These are phyloP conservation scores for Drosophila paracracens DNA, from an alignment of 2,888 invertebrate species.

Conservation along the genomic window DNA sequence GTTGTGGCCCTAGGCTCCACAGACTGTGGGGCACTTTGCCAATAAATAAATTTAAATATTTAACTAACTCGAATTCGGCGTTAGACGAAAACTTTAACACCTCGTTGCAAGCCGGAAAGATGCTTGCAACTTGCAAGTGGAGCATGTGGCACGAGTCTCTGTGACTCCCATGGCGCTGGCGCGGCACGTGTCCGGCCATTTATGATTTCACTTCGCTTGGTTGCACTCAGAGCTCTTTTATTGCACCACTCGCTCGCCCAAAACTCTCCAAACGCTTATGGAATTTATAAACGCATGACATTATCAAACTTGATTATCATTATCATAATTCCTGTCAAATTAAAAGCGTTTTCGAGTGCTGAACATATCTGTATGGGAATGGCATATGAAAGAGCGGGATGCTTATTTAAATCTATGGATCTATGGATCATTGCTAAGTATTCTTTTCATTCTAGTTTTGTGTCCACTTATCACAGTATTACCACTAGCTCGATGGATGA, in stretches of 20 bases:
- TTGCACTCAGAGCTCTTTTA: constrained; percentile 24
- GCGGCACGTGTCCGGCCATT: constrained; percentile 71
- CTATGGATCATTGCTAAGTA: not conserved
- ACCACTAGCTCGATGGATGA: not conserved
- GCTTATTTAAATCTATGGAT: no score
- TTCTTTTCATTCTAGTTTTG: not conserved
- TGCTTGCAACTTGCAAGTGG: constrained; percentile 28
- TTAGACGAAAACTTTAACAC: constrained; percentile 62
- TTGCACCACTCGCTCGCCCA: constrained; percentile 39
- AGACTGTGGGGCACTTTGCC: constrained; percentile 27
- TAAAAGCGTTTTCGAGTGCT: not conserved
- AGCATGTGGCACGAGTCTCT: constrained; percentile 36
- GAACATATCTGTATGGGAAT: not conserved
- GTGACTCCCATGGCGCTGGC: constrained; percentile 9
- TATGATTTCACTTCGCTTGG: constrained; percentile 68
- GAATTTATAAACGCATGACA: constrained; percentile 46
- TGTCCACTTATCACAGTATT: not conserved
- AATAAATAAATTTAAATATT: constrained; percentile 79
- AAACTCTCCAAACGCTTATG: constrained; percentile 69
- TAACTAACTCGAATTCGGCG: constrained; percentile 59
- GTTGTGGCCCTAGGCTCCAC: not conserved
- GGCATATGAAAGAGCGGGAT: not conserved
- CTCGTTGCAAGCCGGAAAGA: constrained; percentile 45
- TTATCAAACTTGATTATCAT: not conserved
- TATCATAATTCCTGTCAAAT: not conserved